Evolutionary conservation across 1,140 invertebrate genomes (phyloP).

Genomic region (Lysiphlebus fabarum): DNA sequence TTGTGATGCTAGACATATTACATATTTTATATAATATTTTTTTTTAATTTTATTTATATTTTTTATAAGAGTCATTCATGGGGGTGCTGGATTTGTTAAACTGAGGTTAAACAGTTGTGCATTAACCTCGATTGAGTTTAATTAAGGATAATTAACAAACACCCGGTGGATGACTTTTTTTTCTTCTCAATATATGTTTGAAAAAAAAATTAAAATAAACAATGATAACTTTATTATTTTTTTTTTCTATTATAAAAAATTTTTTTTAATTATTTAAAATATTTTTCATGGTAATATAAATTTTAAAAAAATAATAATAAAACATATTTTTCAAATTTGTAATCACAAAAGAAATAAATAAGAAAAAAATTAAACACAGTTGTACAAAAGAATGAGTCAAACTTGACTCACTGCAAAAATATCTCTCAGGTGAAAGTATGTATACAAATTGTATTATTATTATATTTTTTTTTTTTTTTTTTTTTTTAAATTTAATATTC

Average conservation of each 20-base stretch:
- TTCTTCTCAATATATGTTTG: slow-evolving; percentile 19
- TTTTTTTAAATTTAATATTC: slow-evolving; percentile 1
- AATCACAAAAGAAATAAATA: no score
- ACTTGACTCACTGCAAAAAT: no score
- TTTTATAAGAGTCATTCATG: slow-evolving; percentile 12
- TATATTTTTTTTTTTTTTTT: neutral
- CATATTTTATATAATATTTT: no score
- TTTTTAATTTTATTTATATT: no score
- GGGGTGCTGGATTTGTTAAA: slow-evolving; percentile 51
- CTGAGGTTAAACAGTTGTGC: slow-evolving; percentile 49
- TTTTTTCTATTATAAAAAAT: no score
- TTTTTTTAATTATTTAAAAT: neutral
- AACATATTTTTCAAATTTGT: no score
- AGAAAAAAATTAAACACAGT: no score
- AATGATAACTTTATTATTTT: no score
- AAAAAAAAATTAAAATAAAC: slow-evolving; percentile 21
- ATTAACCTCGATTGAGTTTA: slow-evolving; percentile 56
- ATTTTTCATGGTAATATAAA: neutral
- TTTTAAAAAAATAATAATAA: neutral
- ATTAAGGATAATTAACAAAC: slow-evolving; percentile 55
- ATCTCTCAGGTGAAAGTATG: neutral
- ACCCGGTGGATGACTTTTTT: slow-evolving; percentile 36
- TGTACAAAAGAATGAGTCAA: no score
- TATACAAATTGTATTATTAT: neutral
- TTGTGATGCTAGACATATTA: no score